A percentile compares a stretch with the other conserved stretches of the same genome.
Evolutionary conservation across 2,797 vertebrate species (phyloP).

Genomic region (Erpetoichthys calabaricus): DNA sequence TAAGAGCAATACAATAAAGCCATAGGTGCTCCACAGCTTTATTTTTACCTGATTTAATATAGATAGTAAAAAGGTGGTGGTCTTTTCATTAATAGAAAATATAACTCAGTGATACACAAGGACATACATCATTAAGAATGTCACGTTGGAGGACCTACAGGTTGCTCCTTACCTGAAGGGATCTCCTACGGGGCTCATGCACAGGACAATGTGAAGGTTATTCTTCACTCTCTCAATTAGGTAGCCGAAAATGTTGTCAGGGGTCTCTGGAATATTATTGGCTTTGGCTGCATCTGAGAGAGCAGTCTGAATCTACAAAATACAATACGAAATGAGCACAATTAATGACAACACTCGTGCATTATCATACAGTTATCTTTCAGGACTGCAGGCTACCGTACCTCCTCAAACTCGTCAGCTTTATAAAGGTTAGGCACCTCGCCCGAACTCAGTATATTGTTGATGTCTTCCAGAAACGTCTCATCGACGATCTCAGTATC

Average conservation of each 20-base stretch:
- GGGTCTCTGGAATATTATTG: conserved; percentile 54
- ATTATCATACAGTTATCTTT: no score
- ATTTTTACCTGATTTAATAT: no score
- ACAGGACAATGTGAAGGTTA: conserved; percentile 74
- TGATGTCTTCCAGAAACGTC: conserved; percentile 75
- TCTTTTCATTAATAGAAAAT: no score
- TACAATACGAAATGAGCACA: background rate
- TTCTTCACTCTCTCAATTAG: conserved; percentile 69
- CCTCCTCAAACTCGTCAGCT: conserved; percentile 71
- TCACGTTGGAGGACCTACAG: conserved; percentile 20
- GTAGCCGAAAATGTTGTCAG: conserved; percentile 62
- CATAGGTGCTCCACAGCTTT: no score
- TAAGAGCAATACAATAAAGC: no score
- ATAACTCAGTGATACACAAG: no score
- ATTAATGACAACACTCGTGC: no score
- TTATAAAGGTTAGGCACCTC: conserved; percentile 82
- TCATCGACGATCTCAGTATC: conserved; percentile 69
- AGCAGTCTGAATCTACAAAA: conserved; percentile 47
- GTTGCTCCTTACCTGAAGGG: conserved; percentile 58
- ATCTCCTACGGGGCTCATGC: conserved; percentile 76
- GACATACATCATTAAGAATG: conserved; percentile 1
- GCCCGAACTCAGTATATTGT: conserved; percentile 76
- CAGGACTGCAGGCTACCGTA: conserved; percentile 14
- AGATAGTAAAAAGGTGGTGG: no score
- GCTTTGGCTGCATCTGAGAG: conserved; percentile 54